These are phyloP conservation scores for Biston betularia DNA, from an alignment of 2,888 invertebrate species.

Conservation along the genomic window DNA sequence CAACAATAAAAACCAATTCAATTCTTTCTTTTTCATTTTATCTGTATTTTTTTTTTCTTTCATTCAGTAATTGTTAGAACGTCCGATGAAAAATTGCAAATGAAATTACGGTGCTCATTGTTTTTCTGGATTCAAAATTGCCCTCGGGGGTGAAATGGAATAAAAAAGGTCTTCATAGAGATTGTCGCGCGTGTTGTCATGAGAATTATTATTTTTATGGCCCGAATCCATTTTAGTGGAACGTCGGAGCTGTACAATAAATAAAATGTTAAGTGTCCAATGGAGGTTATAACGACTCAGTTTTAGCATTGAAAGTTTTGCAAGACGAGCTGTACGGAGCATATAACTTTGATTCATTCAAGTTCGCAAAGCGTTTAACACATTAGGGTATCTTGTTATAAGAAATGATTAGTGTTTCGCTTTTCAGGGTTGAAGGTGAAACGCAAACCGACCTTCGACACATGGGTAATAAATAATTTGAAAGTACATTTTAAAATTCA, in stretches of 20 bases:
- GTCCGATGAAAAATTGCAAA: constrained; percentile 70
- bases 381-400: constrained; percentile 8
- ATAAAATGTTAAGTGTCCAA: constrained; percentile 34
- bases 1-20: constrained; percentile 55
- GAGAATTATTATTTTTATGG: constrained; percentile 47
- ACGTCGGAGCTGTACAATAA: constrained; percentile 33
- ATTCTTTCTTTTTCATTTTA: constrained; percentile 51
- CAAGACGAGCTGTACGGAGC: constrained; percentile 11
- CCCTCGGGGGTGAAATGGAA: constrained; percentile 56
- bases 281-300: constrained; percentile 30
- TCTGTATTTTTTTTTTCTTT: constrained; percentile 52
- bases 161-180: constrained; percentile 55
- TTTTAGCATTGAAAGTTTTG: constrained; percentile 30
- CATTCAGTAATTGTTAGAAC: constrained; percentile 60
- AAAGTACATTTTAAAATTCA: neutral
- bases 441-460: neutral
- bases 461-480: neutral
- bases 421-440: neutral
- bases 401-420: neutral
- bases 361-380: constrained; percentile 17
- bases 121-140: constrained; percentile 59
- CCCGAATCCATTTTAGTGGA: constrained; percentile 44
- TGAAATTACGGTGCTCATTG: constrained; percentile 67
- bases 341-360: constrained; percentile 22
- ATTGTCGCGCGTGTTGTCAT: constrained; percentile 43